Percentiles rank a stretch among this genome's conserved stretches.
Conservation (phyloP, 1,140 invertebrate genomes). For the Liolophura sinensis region DNA sequence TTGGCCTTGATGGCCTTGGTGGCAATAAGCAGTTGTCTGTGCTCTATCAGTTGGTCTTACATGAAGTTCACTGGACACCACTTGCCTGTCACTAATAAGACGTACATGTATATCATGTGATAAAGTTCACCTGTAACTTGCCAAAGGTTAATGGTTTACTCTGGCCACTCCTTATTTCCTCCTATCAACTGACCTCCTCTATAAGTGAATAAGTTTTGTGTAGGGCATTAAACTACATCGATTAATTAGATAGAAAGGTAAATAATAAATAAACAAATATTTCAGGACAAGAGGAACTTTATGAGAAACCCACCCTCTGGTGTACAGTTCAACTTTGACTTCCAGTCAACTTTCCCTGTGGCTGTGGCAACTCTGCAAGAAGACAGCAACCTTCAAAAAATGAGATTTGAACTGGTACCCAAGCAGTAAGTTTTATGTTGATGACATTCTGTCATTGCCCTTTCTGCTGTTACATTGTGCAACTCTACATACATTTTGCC, state of each 20-base stretch:
- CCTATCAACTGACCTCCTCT: background rate
- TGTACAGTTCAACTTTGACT: conserved; percentile 94
- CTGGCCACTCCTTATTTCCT: background rate
- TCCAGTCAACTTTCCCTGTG: conserved; percentile 82
- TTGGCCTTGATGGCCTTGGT: too few species aligned
- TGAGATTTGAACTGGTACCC: conserved; percentile 98
- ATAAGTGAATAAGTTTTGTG: background rate
- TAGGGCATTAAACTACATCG: background rate
- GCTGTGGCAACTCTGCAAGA: conserved; percentile 91
- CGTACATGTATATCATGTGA: too few species aligned
- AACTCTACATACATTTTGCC: too few species aligned
- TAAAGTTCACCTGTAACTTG: too few species aligned
- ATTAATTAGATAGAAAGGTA: background rate
- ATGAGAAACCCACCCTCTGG: conserved; percentile 93
- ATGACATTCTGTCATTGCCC: background rate
- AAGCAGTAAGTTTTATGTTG: conserved; percentile 70
- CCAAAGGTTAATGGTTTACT: too few species aligned
- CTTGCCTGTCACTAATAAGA: too few species aligned
- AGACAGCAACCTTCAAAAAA: conserved; percentile 93
- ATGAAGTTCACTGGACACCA: too few species aligned
- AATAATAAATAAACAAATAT: conserved; percentile 16
- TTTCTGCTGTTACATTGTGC: background rate
- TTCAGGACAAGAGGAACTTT: conserved; percentile 94
- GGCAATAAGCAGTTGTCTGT: too few species aligned
- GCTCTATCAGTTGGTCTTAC: too few species aligned